Evolutionary conservation across 2,888 invertebrate genomes (phyloP), one percentile per base, ranked within the genome.

Genomic region (Venusia cambrica): DNA sequence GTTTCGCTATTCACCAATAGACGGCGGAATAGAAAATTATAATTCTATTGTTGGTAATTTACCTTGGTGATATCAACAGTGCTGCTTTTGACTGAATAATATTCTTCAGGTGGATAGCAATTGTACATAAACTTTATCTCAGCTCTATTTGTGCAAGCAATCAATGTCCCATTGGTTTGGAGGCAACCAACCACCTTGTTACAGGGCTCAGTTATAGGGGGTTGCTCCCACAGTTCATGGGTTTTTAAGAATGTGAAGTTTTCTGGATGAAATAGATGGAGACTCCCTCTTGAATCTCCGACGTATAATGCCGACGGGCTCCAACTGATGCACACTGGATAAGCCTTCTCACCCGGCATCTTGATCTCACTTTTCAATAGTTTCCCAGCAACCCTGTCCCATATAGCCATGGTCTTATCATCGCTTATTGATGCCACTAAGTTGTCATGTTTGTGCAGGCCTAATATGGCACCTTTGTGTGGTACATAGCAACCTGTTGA

Each of bases 341-440:
- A 83, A 12, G 76, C 74, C 51, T 77, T 77, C 1, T 67, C 68
- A 15, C 68, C 67, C 1, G 78, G 76, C 55, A 84, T 74, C 48
- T 74, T 75, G 3, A 84, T 58, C 51, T 78, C 71, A 51, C 46
- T 73, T 38, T 65, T 57, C 34, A 89, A 38, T 3, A 80, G 57
- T 58, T 79, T 81, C 8, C 87, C 79, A 16, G 89, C 87, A 27
- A 83, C 80, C 57, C 77, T 80, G 56, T 91, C 90, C 79, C 85
- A 90, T 16, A 90, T 62, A 13, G 88, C 84, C 42, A 90, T 69
- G 2, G 89, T 88, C 62, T 76, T 88, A 45, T 90, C 90, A 51
- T 90, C 90, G 47, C 90, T 90, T 1, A 89, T 78, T 8, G 90
- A 90, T 16, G 90, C 81, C 38, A 90, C 69, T 57, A 87, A 79